Evolutionary conservation across 2,888 invertebrate genomes (phyloP), one percentile per base, ranked within the genome.

Genomic region (Andrena dorsata): DNA sequence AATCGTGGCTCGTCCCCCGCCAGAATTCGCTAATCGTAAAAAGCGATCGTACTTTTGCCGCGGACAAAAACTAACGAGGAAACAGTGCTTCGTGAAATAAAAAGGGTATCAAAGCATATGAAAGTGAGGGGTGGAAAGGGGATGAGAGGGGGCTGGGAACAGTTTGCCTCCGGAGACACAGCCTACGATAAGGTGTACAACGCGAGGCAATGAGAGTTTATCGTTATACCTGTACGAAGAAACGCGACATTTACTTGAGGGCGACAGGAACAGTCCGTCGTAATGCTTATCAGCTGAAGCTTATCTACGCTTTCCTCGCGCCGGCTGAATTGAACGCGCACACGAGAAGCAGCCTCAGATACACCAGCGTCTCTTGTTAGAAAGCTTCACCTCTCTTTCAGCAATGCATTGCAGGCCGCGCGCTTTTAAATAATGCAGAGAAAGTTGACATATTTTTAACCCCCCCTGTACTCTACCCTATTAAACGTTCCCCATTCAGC

Each of bases 151-250:
- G 13, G 8, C 2, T 6, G 13, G n/a, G 41, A 53, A 72, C 72
- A 61, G 53, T 66, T 69, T 51, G 20, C 32, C 23, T 47, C 32
- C 41, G 47, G 61, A n/a, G 35, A 58, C 23, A 53, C 28, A 2
- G 41, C 10, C 10, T 2, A 8, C 81, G 81, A 80, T 81, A 81
- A 74, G 60, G 6, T 53, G 35, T 32, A 35, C 70, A 77, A 66
- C 53, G 53, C 61, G 49, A 23, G 47, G 73, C 64, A 76, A 68
- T 47, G 70, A 68, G n/a, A 41, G 66, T 77, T 66, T 83, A 77
- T 73, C 76, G 61, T 51, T 49, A 26, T 74, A 77, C 76, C 82
- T 77, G 82, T 53, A 58, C 69, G 56, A 41, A 77, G 83, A 80
- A 77, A 61, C 72, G 66, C 66, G 65, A 73, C 82, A 58, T 73